Evolutionary conservation across 2,113 vertebrate species (phyloP).

Genomic region (Cebidichthys violaceus): DNA sequence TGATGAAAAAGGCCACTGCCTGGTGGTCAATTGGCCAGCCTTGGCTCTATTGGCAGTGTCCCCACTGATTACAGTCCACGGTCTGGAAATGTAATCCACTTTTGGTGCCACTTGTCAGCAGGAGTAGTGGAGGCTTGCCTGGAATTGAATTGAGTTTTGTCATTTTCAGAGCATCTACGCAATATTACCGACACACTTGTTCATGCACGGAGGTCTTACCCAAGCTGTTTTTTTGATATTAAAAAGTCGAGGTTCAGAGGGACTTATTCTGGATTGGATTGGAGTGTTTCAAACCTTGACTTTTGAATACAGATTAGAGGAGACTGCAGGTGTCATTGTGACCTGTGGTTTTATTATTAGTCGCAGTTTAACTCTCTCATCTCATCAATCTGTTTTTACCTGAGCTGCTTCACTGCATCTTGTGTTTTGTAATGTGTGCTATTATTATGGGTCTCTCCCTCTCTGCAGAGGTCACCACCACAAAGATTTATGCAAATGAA

Average conservation of each 20-base stretch:
- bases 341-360: background rate
- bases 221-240: background rate
- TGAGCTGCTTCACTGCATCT: background rate
- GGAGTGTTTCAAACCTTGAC: background rate
- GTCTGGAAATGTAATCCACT: constrained; percentile 62
- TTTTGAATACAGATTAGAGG: background rate
- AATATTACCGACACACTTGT: constrained; percentile 21
- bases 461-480: too few relatives aligned
- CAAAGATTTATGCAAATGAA: too few relatives aligned
- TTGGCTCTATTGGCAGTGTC: constrained; percentile 64
- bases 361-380: background rate
- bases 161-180: constrained; percentile 18
- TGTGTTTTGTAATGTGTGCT: background rate
- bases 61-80: constrained; percentile 53
- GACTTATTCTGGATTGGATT: background rate
- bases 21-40: constrained; percentile 61
- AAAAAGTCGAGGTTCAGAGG: background rate
- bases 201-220: background rate
- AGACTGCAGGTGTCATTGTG: background rate
- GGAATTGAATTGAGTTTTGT: constrained; percentile 21
- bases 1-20: constrained; percentile 73
- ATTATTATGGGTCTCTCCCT: too few relatives aligned
- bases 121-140: constrained; percentile 19
- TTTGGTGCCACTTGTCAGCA: constrained; percentile 60
- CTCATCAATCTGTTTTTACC: background rate